Evolutionary conservation across 2,888 invertebrate genomes (phyloP).

Genomic region (Pyrrhia umbra): DNA sequence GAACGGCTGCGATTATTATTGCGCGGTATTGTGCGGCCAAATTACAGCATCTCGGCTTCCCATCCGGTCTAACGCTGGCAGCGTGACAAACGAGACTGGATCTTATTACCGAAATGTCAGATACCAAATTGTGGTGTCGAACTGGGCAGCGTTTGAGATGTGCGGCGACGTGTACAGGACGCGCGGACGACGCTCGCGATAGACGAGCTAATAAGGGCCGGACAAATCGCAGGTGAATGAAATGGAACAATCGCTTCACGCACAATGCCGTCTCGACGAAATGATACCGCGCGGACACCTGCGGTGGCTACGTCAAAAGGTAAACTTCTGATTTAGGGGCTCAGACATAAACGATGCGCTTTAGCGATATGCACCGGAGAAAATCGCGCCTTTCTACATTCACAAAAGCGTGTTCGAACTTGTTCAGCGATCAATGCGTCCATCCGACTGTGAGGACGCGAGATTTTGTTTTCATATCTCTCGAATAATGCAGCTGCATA

Average conservation of each 20-base stretch:
- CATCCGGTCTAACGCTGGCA: slow-evolving; percentile 79
- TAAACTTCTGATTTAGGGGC: slow-evolving; percentile 81
- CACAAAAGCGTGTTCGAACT: slow-evolving; percentile 73
- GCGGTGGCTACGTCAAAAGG: slow-evolving; percentile 72
- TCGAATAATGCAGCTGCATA: slow-evolving; percentile 66
- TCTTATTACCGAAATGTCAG: slow-evolving; percentile 62
- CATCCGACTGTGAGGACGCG: slow-evolving; percentile 73
- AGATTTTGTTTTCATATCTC: slow-evolving; percentile 72
- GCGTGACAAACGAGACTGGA: slow-evolving; percentile 55
- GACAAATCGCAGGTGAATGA: slow-evolving; percentile 81
- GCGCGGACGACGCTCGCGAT: slow-evolving; percentile 67
- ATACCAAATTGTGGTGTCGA: slow-evolving; percentile 52
- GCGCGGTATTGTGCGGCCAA: slow-evolving; percentile 87
- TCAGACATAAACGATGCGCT: slow-evolving; percentile 69
- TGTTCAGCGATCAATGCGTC: slow-evolving; percentile 73
- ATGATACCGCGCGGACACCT: slow-evolving; percentile 79
- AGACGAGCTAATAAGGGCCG: slow-evolving; percentile 78
- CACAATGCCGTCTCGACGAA: slow-evolving; percentile 74
- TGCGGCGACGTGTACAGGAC: slow-evolving; percentile 69
- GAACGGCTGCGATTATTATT: slow-evolving; percentile 86
- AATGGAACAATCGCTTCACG: slow-evolving; percentile 68
- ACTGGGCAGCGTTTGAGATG: slow-evolving; percentile 53
- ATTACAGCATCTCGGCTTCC: slow-evolving; percentile 88
- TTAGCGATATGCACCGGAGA: slow-evolving; percentile 77
- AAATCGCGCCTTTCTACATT: slow-evolving; percentile 79